These are phyloP conservation scores for Diaprepes abbreviatus DNA, from an alignment of 2,888 invertebrate species.

Conservation along the genomic window DNA sequence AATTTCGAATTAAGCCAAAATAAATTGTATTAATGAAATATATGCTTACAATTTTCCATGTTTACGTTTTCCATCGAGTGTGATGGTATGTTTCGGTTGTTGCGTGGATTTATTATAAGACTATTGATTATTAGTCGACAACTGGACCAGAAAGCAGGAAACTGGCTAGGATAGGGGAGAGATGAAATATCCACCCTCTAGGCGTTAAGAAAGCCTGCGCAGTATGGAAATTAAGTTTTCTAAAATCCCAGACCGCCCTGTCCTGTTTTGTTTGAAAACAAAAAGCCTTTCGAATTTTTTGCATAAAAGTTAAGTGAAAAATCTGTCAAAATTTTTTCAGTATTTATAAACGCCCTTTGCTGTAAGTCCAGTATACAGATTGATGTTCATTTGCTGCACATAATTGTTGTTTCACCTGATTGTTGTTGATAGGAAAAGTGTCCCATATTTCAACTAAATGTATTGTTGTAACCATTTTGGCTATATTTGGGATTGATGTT, in stretches of 20 bases:
- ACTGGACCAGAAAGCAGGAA: conserved; percentile 58
- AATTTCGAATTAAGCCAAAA: background rate
- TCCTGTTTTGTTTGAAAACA: conserved; percentile 43
- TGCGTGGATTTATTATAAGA: conserved; percentile 36
- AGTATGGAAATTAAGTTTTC: conserved; percentile 28
- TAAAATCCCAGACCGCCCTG: conserved; percentile 37
- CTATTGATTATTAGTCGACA: conserved; percentile 54
- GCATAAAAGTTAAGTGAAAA: conserved; percentile 50
- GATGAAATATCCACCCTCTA: conserved; percentile 37
- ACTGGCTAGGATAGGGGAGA: conserved; percentile 52
- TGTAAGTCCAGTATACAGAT: conserved; percentile 60
- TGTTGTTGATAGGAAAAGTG: conserved; percentile 55
- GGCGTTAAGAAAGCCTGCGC: conserved; percentile 43
- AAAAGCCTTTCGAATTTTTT: conserved; percentile 38
- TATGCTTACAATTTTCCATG: conserved; percentile 56
- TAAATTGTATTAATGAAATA: background rate
- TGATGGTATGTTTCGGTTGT: conserved; percentile 1
- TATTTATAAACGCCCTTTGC: conserved; percentile 63
- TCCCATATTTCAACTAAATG: conserved; percentile 54
- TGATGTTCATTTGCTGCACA: conserved; percentile 63
- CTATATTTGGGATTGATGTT: conserved; percentile 54
- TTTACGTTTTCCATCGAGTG: conserved; percentile 11
- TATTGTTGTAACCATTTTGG: conserved; percentile 55
- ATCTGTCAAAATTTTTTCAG: conserved; percentile 61
- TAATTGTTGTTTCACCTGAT: conserved; percentile 60